Percentiles rank a stretch among this genome's conserved stretches.
These are phyloP conservation scores for Pegoplata infirma DNA, from an alignment of 2,888 invertebrate species.

Conservation along the genomic window DNA sequence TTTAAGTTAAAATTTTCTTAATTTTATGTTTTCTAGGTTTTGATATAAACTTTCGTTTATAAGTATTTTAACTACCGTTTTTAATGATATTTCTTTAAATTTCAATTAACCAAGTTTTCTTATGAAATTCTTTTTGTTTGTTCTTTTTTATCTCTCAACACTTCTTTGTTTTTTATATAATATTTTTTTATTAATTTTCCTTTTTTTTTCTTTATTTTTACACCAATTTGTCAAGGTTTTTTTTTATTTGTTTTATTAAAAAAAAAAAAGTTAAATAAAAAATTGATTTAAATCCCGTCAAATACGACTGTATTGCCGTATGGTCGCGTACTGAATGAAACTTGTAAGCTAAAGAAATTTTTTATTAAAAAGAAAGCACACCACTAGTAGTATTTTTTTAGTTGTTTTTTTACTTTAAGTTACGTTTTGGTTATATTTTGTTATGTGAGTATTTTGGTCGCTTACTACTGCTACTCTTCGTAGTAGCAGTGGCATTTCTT, in stretches of 20 bases:
- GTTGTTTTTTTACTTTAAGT: slow-evolving; percentile 60
- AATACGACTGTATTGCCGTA: slow-evolving; percentile 71
- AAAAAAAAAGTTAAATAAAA: neutral
- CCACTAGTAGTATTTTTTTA: slow-evolving; percentile 51
- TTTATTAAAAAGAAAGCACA: slow-evolving; percentile 73
- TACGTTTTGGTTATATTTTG: slow-evolving; percentile 59
- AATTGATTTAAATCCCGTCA: slow-evolving; percentile 61
- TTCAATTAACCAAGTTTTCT: slow-evolving; percentile 44
- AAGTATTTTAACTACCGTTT: slow-evolving; percentile 35
- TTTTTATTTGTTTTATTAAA: slow-evolving; percentile 9
- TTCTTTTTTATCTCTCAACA: slow-evolving; percentile 23
- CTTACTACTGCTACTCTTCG: slow-evolving; percentile 30
- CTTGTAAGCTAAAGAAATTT: slow-evolving; percentile 73
- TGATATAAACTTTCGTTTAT: slow-evolving; percentile 4
- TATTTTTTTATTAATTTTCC: slow-evolving; percentile 26
- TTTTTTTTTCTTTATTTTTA: slow-evolving; percentile 24
- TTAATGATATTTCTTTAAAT: slow-evolving; percentile 29
- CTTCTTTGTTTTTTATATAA: slow-evolving; percentile 12
- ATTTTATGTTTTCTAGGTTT: slow-evolving; percentile 1
- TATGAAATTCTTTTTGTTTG: slow-evolving; percentile 26
- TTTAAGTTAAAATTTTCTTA: neutral
- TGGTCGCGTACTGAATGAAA: slow-evolving; percentile 75
- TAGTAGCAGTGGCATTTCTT: slow-evolving; percentile 39
- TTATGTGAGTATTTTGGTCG: slow-evolving; percentile 46
- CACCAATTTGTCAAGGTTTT: slow-evolving; percentile 35